Base-by-base conservation (phyloP, 2,113 vertebrate species). In the Cololabis saira region DNA sequence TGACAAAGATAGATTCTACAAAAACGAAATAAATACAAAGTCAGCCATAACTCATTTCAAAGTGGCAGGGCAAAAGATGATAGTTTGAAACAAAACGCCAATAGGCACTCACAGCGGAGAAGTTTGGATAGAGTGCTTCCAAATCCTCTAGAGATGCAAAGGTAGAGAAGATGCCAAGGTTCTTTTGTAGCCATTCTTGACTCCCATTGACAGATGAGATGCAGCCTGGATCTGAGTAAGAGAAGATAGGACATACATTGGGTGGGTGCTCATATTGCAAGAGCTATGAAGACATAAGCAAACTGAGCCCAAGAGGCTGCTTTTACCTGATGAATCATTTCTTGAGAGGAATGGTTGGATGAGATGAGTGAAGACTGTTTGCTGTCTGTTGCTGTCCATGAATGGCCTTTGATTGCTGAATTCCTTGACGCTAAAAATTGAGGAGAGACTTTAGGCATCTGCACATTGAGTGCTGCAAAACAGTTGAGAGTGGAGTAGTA, bases 341-440 rank as follows among this genome's bases (percentile, higher is more conserved):
- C 72, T 77, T 22, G 71, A 76, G 1, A 90, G 74, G 85, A 89
- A 91, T 15, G 72, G 69, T 18, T 61, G 16, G 71, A 90, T 70
- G 53, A 88, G 88, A 14, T 70, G 15, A 58, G 58, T 74, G 56
- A 68, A 84, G 50, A 89, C 62, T 17, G 37, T 11, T 51, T 5
- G 42, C 41, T 74, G 59, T 30, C 14, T 18, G 16, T 62, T 9
- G 27, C 15, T 49, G 30, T 67, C 19, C 85, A 89, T 87, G 54
- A 24, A 48, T 21, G 33, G 9, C 4, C 1, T 67, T 60, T 78
- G 83, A 21, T 6, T 48, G 37, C 63, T 55, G 17, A 91, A 67
- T 61, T 63, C 68, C 18, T 21, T 21, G 17, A 12, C 59, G 50
- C 85, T 89, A 59, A 47, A 44, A 74, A 14, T 49, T 13, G 19